Evolutionary conservation across 2,888 invertebrate genomes (phyloP).

Genomic region (Embidobia sp.): DNA sequence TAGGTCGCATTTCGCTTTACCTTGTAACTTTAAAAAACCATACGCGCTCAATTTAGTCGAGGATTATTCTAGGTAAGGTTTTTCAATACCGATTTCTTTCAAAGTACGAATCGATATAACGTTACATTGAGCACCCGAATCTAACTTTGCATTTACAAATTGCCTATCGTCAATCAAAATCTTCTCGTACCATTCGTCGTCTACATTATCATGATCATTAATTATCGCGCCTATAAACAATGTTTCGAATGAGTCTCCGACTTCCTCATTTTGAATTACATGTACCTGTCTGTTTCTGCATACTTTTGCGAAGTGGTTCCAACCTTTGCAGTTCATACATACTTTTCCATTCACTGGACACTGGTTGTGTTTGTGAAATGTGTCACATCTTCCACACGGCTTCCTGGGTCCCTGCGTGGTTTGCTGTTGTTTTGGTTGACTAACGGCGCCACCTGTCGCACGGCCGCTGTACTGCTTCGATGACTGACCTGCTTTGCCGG

Average conservation of each 20-base stretch:
- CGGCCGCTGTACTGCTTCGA: not conserved
- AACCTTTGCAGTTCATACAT: conserved; percentile 38
- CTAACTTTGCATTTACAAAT: conserved; percentile 19
- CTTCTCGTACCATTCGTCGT: conserved; percentile 2
- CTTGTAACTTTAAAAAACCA: conserved; percentile 9
- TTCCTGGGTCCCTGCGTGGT: not conserved
- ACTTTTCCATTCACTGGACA: conserved; percentile 59
- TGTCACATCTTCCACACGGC: conserved; percentile 38
- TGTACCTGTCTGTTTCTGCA: conserved; percentile 33
- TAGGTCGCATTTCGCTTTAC: conserved; percentile 17
- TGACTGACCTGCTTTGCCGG: not conserved
- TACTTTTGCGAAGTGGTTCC: conserved; percentile 58
- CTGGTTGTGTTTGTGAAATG: conserved; percentile 15
- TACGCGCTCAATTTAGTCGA: conserved; percentile 27
- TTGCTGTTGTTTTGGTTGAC: not conserved
- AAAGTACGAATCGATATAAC: conserved; percentile 18
- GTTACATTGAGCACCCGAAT: conserved; percentile 34
- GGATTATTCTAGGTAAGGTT: conserved; percentile 10
- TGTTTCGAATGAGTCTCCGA: not conserved
- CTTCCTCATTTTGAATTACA: not conserved
- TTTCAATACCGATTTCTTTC: conserved; percentile 5
- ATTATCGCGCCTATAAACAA: not conserved
- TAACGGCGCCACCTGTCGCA: not conserved
- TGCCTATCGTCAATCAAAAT: conserved; percentile 9
- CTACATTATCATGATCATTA: not conserved